These are phyloP conservation scores for Octodonta nipae DNA, from an alignment of 2,888 invertebrate species.

Conservation along the genomic window DNA sequence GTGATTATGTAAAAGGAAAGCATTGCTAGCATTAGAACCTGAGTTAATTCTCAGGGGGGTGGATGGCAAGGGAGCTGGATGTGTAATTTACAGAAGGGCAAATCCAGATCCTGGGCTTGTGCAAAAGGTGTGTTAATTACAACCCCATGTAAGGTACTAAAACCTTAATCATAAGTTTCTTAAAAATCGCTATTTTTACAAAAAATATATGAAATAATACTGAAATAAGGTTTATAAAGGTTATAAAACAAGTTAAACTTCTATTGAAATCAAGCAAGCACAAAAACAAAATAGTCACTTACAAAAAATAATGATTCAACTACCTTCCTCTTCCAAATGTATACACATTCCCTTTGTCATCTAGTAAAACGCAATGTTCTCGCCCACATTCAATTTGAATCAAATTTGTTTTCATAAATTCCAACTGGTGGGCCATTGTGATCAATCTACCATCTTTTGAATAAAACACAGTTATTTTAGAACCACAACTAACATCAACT, in stretches of 20 bases:
- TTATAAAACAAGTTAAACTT: background rate
- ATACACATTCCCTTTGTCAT: slow-evolving; percentile 58
- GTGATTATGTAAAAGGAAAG: too few relatives aligned
- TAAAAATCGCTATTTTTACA: background rate
- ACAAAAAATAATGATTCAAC: too few relatives aligned
- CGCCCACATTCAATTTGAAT: slow-evolving; percentile 60
- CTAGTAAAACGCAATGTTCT: slow-evolving; percentile 65
- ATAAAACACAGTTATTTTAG: slow-evolving; percentile 36
- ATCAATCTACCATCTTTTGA: slow-evolving; percentile 43
- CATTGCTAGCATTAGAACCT: too few relatives aligned
- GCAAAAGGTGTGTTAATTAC: too few relatives aligned
- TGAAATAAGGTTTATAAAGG: background rate
- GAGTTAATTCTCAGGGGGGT: too few relatives aligned
- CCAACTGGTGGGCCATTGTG: slow-evolving; percentile 45
- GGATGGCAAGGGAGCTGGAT: too few relatives aligned
- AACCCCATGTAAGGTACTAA: too few relatives aligned
- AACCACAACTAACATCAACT: slow-evolving; percentile 36
- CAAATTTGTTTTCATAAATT: slow-evolving; percentile 44
- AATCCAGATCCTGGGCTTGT: too few relatives aligned
- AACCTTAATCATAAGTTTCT: too few relatives aligned
- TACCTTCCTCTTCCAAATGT: slow-evolving; percentile 77
- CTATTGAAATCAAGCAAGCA: too few relatives aligned
- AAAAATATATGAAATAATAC: background rate
- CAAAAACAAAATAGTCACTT: too few relatives aligned
- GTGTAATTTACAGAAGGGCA: too few relatives aligned